Conservation (phyloP, 2,113 vertebrate species). For the Chauna torquata region DNA sequence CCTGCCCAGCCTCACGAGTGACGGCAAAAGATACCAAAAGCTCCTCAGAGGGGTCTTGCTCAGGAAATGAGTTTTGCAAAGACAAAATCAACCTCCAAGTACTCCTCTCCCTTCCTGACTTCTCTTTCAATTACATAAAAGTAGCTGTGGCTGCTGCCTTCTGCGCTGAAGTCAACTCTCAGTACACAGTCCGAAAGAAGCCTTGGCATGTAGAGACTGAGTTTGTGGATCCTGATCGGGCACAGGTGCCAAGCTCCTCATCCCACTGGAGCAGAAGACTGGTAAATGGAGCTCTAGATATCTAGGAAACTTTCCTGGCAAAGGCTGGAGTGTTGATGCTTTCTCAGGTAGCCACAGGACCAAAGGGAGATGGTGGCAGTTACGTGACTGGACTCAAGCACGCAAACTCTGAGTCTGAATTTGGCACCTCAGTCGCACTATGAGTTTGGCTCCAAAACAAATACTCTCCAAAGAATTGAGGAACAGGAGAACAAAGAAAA, state of each 20-base stretch:
- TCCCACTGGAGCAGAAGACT: not conserved
- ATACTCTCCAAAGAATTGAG: rapidly evolving
- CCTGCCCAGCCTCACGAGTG: not conserved
- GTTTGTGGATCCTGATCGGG: not conserved
- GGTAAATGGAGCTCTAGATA: not conserved
- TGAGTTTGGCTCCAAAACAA: not conserved
- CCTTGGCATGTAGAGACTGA: not conserved
- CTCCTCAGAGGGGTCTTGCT: not conserved
- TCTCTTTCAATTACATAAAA: not conserved
- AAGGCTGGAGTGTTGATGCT: not conserved
- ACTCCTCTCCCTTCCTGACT: not conserved
- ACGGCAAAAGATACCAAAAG: not conserved
- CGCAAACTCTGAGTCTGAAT: not conserved
- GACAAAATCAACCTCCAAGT: not conserved
- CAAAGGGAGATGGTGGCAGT: not conserved
- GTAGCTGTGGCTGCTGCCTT: not conserved
- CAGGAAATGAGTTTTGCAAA: not conserved
- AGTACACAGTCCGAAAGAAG: not conserved
- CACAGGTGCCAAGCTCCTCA: rapidly evolving
- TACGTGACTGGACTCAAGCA: not conserved
- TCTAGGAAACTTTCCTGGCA: not conserved
- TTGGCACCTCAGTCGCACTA: not conserved
- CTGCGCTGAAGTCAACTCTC: not conserved
- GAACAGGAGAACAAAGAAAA: not conserved
- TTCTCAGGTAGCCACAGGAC: not conserved